Evolutionary conservation across 1,140 invertebrate genomes (phyloP).

Genomic region (Ceratoteleas bidentatus): DNA sequence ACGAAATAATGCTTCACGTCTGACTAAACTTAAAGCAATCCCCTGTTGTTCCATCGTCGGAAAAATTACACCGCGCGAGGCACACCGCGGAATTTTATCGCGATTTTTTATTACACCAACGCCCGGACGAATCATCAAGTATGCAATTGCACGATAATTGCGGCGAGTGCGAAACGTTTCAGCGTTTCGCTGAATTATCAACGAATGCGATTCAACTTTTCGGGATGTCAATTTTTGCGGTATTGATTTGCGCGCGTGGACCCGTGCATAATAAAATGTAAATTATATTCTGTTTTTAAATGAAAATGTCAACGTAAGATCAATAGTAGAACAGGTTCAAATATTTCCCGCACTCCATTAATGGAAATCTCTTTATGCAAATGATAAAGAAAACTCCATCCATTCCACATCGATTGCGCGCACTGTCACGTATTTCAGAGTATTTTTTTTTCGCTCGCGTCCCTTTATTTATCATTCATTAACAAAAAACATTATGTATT

Average conservation of each 20-base stretch:
- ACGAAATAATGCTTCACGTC: not conserved
- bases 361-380: conserved; percentile 7
- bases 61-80: not conserved
- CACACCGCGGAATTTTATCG: not conserved
- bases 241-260: not conserved
- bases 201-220: not conserved
- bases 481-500: too few species aligned
- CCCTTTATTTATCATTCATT: too few species aligned
- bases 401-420: not conserved
- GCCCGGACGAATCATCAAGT: too few species aligned
- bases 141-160: too few species aligned
- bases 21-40: conserved; percentile 11
- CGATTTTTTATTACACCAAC: too few species aligned
- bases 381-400: not conserved
- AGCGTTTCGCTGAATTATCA: too few species aligned
- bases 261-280: conserved; percentile 4
- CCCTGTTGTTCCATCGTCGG: not conserved
- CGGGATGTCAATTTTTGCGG: not conserved
- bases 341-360: conserved; percentile 1
- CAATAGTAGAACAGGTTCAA: conserved; percentile 13
- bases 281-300: conserved; percentile 21
- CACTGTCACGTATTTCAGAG: too few species aligned
- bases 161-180: too few species aligned
- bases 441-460: too few species aligned
- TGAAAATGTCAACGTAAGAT: conserved; percentile 6